Percentiles rank a stretch among this genome's conserved stretches.
These are phyloP conservation scores for Heliothis subflexa DNA, from an alignment of 1,140 invertebrate genomes.

Conservation along the genomic window DNA sequence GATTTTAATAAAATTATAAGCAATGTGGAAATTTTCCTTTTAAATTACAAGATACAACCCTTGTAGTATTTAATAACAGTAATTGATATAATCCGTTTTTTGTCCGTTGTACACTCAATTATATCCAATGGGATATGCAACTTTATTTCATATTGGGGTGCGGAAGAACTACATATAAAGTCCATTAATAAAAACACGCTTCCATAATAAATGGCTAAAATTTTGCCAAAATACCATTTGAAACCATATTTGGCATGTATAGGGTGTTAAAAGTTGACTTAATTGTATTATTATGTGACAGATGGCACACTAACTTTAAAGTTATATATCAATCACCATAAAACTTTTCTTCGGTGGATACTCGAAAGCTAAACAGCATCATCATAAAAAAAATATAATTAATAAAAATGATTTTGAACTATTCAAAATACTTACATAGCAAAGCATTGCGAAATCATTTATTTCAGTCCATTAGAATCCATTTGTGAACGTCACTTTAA, in stretches of 20 bases:
- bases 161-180: neutral
- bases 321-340: neutral
- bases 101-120: no score
- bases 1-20: no score
- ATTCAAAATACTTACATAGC: constrained; percentile 72
- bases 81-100: no score
- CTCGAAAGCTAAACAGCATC: neutral
- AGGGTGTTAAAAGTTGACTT: constrained; percentile 12
- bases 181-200: neutral
- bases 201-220: neutral
- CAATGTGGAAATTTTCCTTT: no score
- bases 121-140: no score
- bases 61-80: no score
- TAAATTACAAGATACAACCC: no score
- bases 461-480: constrained; percentile 58
- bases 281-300: neutral
- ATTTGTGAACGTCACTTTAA: constrained; percentile 46
- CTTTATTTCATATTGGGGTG: no score
- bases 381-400: neutral
- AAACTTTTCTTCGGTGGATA: neutral
- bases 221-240: constrained; percentile 6
- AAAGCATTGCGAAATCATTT: constrained; percentile 72
- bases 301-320: neutral
- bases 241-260: constrained; percentile 4
- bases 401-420: neutral